Base-by-base conservation (phyloP, 2,113 vertebrate species). In the Astatoreochromis straeleni region DNA sequence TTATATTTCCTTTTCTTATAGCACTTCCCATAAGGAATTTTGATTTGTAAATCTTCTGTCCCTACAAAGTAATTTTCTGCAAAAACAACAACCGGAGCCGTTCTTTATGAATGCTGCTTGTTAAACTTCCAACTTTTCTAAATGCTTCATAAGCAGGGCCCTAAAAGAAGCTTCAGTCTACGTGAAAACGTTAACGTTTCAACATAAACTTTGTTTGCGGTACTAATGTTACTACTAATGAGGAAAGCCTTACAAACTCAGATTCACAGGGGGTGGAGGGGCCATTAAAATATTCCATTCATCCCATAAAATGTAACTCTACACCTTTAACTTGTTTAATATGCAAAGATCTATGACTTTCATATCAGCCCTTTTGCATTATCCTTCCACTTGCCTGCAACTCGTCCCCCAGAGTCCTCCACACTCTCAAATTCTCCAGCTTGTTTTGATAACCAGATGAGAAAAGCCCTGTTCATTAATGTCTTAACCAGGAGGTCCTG, bases 1-100 rank as follows among this genome's bases (percentile, higher is more conserved):
- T 96, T 79, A 17, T 73, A 42, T 83, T 88, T 81, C 55, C 26
- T 45, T 63, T 65, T 47, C 51, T 81, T 73, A 65, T 9, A 47
- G 26, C 26, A 51, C 58, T 16, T 40, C 0, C 9, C 7, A 16
- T 47, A 31, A 78, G 42, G 45, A 75, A 19, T 49, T 12, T 31
- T 78, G 5, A 33, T 65, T 35, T 51, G 14, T 2, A 51, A 14
- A 78, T 4, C 7, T 21, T 49, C 26, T 33, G 40, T 42, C 45
- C 17, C 33, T 35, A 14, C 11, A n/a, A 4, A 75, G 42, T 1
- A 2, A 31, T 49, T 12, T 75, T 49, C 70, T 7, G 7, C 16
- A 78, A 78, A 78, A 13, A 78, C 29, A 78, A 29, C 45, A 78
- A 78, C 24, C 0, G 2, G 16, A 42, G 42, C 12, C 3, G 1